Conservation (phyloP, 2,888 invertebrate species). For the Ypsolopha scabrella region DNA sequence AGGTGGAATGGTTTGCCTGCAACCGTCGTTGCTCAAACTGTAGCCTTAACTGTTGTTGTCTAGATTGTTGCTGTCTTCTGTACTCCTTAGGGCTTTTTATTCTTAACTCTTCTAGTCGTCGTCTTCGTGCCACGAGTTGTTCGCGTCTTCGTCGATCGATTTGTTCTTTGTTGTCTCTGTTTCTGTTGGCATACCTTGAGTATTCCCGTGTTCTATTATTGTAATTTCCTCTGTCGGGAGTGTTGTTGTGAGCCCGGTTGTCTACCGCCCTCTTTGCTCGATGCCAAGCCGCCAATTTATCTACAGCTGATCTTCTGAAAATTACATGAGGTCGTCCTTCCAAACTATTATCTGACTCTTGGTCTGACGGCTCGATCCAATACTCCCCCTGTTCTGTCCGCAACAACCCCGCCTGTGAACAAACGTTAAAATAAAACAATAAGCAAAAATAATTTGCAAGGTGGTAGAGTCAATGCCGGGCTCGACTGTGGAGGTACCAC, state of each 20-base stretch:
- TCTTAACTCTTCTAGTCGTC: constrained; percentile 43
- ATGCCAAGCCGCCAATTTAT: constrained; percentile 48
- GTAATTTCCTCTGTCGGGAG: constrained; percentile 30
- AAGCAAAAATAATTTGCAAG: not conserved
- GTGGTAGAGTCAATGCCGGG: no score
- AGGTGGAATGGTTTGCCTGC: constrained; percentile 6
- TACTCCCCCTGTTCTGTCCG: constrained; percentile 75
- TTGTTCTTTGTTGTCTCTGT: constrained; percentile 73
- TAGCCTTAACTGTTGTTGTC: constrained; percentile 41
- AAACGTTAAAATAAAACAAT: constrained; percentile 2
- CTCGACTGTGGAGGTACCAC: no score
- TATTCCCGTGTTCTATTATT: constrained; percentile 57
- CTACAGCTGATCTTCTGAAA: constrained; percentile 76
- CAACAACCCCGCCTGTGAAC: constrained; percentile 75
- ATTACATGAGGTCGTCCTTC: constrained; percentile 74
- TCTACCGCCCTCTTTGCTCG: constrained; percentile 42
- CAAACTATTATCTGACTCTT: constrained; percentile 41
- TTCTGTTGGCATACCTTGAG: constrained; percentile 51
- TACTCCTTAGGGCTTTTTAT: constrained; percentile 44
- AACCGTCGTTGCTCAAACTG: constrained; percentile 16
- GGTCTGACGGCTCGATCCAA: constrained; percentile 78
- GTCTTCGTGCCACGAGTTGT: constrained; percentile 43
- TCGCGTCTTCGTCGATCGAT: constrained; percentile 49
- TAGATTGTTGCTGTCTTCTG: constrained; percentile 36
- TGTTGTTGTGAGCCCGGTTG: constrained; percentile 21